Evolutionary conservation across 1,140 invertebrate species (phyloP), one percentile per base, ranked within the genome.

Genomic region (Leguminivora glycinivorella): DNA sequence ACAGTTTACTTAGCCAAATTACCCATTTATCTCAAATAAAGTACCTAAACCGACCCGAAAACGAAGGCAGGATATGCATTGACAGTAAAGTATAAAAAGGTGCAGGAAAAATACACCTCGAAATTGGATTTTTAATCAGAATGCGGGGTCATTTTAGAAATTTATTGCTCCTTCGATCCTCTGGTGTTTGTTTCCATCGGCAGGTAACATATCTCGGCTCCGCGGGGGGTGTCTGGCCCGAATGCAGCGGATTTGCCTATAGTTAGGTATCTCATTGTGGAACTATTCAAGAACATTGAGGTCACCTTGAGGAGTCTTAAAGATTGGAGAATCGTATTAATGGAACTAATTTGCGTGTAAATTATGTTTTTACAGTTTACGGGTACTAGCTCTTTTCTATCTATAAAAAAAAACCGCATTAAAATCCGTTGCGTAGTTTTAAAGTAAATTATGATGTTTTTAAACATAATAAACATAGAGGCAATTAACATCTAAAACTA

Each of bases 71-170:
- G 58, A 63, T 60, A 60, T 26, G 25, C 56, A 60, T 52, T 22
- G 47, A 52, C 47, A 52, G 47, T 52, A 52, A 19, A 19, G 47
- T 19, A 52, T 52, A 52, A 52, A 52, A 52, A 52, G 56, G 26
- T 29, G 58, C 26, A 29, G 25, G 25, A 63, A 29, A 63, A 63
- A 63, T 63, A 63, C 58, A 71, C 74, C 74, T 71, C 75, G 67
- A 82, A 89, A 85, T 89, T 82, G 78, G 79, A 80, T 85, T 89
- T 83, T 84, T 85, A 84, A 86, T 87, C 79, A 79, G 75, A 79
- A 84, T 77, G 81, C 72, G 66, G 70, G 82, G 73, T 83, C 77
- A 82, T 89, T 85, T 84, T 72, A 75, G 47, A 82, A 79, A 87
- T 87, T 85, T 89, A 89, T 87, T 70, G 78, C 79, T 67, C 83